Evolutionary conservation across 2,888 invertebrate species (phyloP).

Genomic region (Plutella xylostella): DNA sequence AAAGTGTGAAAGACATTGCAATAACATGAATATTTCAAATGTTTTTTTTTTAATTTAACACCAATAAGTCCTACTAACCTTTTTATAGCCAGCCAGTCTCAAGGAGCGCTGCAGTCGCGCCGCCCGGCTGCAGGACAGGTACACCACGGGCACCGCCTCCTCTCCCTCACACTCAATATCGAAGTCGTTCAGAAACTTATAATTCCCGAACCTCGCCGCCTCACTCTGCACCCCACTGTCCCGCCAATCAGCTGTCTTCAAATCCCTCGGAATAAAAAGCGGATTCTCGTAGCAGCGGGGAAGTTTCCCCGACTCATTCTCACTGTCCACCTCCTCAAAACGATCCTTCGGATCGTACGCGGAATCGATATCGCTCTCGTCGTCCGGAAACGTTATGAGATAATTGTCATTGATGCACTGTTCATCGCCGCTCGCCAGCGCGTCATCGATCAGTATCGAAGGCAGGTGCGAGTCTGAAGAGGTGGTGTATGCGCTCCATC

Average conservation of each 20-base stretch:
- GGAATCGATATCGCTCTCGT: slow-evolving; percentile 33
- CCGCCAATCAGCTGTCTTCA: slow-evolving; percentile 42
- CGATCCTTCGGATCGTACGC: slow-evolving; percentile 23
- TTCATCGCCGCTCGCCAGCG: slow-evolving; percentile 25
- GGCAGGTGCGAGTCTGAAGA: slow-evolving; percentile 28
- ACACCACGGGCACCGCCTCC: slow-evolving; percentile 56
- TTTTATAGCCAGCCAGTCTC: slow-evolving; percentile 68
- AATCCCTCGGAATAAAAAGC: slow-evolving; percentile 45
- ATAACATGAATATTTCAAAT: too few species aligned
- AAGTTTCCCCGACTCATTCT: slow-evolving; percentile 26
- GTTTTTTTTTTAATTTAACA: too few species aligned
- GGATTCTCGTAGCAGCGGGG: slow-evolving; percentile 47
- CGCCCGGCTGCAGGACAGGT: slow-evolving; percentile 62
- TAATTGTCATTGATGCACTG: slow-evolving; percentile 37
- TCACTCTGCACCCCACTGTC: slow-evolving; percentile 46
- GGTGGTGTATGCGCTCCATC: slow-evolving; percentile 40
- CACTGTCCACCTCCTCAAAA: slow-evolving; percentile 9
- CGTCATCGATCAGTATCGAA: slow-evolving; percentile 32
- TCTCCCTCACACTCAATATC: slow-evolving; percentile 53
- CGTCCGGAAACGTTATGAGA: slow-evolving; percentile 43
- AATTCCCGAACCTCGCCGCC: slow-evolving; percentile 50
- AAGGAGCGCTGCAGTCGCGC: slow-evolving; percentile 66
- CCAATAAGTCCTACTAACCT: too few species aligned
- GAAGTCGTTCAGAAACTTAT: slow-evolving; percentile 62
- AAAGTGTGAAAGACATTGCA: too few species aligned